Base-by-base conservation (phyloP, 2,797 vertebrate species). In the Sandelia bainsii region DNA sequence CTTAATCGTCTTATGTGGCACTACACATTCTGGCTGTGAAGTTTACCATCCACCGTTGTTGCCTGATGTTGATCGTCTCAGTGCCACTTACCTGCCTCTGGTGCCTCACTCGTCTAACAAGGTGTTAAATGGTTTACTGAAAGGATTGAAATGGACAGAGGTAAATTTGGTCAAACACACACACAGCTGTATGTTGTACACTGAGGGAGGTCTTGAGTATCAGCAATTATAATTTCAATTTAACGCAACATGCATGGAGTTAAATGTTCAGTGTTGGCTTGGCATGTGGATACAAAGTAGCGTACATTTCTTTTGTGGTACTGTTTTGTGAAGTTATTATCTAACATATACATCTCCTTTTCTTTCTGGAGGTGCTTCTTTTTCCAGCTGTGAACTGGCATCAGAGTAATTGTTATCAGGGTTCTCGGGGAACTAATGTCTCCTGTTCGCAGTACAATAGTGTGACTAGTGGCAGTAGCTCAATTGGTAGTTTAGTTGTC, bases 191-290 rank as follows among this genome's bases (percentile, higher is more conserved):
- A n/a, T 61, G 51, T 69, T 45, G 16, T 2, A 1, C 23, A 14
- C 42, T 5, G 23, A 27, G n/a, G n/a, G 39, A 29, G 34, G 42
- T 69, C 73, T 71, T 29, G 19, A 42, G 8, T n/a, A 73, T 80
- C 34, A 23, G 62, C 64, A 70, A 74, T 85, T 57, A 79, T 70
- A 42, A 75, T 82, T 79, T 79, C 62, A 59, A 58, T 80, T 57
- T 59, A 58, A 80, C 64, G 6, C 1, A 2, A 57, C 46, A 62
- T 32, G 60, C 34, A 44, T 39, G 50, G 50, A 69, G 64, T 45
- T 34, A 34, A 34, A 34, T 11, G 1, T 12, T 4, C 13, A 13
- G 39, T 14, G 39, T 40, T 12, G 39, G 39, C 13, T 40, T 14
- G 3, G 39, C 14, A 12, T 13, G 39, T 14, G 11, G 39, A 12